phyloP scores from a whole-genome alignment of 2,888 invertebrate species.

The Lepetodrilus schrolli region DNA sequence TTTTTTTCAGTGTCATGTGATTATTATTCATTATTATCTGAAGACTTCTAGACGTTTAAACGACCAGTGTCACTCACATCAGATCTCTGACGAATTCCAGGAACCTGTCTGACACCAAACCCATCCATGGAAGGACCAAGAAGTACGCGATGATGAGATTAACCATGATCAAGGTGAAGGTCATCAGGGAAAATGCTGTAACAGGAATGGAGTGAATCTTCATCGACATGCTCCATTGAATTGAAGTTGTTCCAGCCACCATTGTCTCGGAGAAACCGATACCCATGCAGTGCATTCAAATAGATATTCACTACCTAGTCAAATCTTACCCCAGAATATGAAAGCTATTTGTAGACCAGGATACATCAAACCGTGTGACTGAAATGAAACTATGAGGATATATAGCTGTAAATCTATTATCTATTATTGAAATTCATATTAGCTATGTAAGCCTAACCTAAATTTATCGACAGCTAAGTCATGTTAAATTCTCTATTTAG shows the following conservation, averaged over 20 bases:
- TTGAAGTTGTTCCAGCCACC: not conserved
- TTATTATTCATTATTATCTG: too few species aligned
- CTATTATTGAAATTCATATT: not conserved
- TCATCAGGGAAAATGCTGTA: constrained; percentile 40
- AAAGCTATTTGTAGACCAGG: constrained; percentile 51
- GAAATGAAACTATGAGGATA: too few species aligned
- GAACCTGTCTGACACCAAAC: constrained; percentile 29
- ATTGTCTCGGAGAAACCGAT: not conserved
- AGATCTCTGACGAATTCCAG: too few species aligned
- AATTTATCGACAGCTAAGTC: not conserved
- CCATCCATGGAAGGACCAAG: constrained; percentile 40
- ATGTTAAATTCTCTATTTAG: not conserved
- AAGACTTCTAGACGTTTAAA: too few species aligned
- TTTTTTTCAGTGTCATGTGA: too few species aligned
- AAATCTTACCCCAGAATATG: constrained; percentile 49
- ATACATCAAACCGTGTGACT: constrained; percentile 47
- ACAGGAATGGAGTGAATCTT: not conserved
- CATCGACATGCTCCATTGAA: too few species aligned
- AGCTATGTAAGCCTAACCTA: not conserved
- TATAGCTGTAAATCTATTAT: too few species aligned
- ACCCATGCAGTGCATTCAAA: too few species aligned
- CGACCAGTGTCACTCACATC: too few species aligned
- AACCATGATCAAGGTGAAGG: constrained; percentile 27
- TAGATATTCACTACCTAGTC: too few species aligned
- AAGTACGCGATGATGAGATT: too few species aligned